Evolutionary conservation across 2,888 invertebrate genomes (phyloP).

Genomic region (Bombyx huttoni): DNA sequence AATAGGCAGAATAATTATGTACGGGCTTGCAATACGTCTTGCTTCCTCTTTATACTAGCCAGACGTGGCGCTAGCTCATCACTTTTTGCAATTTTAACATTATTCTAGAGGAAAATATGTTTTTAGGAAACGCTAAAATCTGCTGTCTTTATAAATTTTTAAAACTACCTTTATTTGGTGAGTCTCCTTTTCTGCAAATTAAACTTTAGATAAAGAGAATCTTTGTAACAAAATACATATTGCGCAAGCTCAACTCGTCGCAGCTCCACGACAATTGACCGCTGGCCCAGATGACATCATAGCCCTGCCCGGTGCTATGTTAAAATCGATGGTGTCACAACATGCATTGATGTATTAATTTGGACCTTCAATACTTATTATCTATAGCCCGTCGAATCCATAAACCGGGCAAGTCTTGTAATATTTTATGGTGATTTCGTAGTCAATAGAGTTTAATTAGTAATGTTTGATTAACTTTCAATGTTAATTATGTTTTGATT

Average conservation of each 20-base stretch:
- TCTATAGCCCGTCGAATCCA: too few relatives aligned
- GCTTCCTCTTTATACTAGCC: too few relatives aligned
- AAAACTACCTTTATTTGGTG: too few relatives aligned
- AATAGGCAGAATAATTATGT: too few relatives aligned
- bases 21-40: too few relatives aligned
- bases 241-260: constrained; percentile 4
- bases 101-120: too few relatives aligned
- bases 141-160: too few relatives aligned
- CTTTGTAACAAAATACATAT: neutral
- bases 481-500: neutral
- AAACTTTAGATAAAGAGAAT: constrained; percentile 3
- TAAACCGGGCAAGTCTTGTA: neutral
- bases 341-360: neutral
- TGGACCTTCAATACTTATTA: neutral
- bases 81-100: too few relatives aligned
- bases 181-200: constrained; percentile 4
- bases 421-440: neutral
- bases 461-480: neutral
- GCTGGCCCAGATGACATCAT: constrained; percentile 17
- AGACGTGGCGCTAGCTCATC: too few relatives aligned
- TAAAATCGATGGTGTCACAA: constrained; percentile 1
- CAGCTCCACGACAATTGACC: constrained; percentile 6
- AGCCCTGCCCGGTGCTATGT: constrained; percentile 9
- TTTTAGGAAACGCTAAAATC: too few relatives aligned
- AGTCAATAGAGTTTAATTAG: neutral